Evolutionary conservation across 2,797 vertebrate species (phyloP).

Genomic region (Poeciliopsis presidionis): DNA sequence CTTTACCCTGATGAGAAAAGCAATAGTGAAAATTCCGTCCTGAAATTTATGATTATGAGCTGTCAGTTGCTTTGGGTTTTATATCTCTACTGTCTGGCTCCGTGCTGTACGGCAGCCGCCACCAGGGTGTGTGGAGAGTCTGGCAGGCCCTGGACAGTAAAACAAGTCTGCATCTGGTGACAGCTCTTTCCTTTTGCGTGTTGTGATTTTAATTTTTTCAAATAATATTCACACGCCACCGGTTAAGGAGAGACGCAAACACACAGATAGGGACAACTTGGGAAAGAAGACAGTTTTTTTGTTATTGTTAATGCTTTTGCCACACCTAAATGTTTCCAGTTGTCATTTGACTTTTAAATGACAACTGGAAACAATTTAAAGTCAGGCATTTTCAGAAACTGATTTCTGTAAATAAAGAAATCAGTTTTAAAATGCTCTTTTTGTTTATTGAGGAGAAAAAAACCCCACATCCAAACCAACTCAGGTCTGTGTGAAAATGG

Average conservation of each 20-base stretch:
- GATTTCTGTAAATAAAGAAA: not conserved
- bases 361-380: not conserved
- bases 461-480: not conserved
- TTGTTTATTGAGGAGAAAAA: not conserved
- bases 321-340: not conserved
- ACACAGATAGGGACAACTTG: conserved; percentile 34
- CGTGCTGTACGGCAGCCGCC: conserved; percentile 38
- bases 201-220: not conserved
- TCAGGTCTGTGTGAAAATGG: not conserved
- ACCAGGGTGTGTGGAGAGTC: conserved; percentile 33
- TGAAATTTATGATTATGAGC: conserved; percentile 74
- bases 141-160: conserved; percentile 48
- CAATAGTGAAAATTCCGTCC: conserved; percentile 60
- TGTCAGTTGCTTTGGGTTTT: conserved; percentile 59
- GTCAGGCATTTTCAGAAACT: not conserved
- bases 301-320: not conserved
- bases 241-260: conserved; percentile 3
- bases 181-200: conserved; percentile 34
- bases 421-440: not conserved
- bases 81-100: conserved; percentile 60
- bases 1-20: conserved; percentile 61
- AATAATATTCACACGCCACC: conserved; percentile 7
- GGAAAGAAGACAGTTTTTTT: not conserved
- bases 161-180: conserved; percentile 45
- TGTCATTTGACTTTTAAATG: not conserved